These are phyloP conservation scores for Corythornis leucogaster DNA, from an alignment of 2,797 vertebrate genomes.

Conservation along the genomic window DNA sequence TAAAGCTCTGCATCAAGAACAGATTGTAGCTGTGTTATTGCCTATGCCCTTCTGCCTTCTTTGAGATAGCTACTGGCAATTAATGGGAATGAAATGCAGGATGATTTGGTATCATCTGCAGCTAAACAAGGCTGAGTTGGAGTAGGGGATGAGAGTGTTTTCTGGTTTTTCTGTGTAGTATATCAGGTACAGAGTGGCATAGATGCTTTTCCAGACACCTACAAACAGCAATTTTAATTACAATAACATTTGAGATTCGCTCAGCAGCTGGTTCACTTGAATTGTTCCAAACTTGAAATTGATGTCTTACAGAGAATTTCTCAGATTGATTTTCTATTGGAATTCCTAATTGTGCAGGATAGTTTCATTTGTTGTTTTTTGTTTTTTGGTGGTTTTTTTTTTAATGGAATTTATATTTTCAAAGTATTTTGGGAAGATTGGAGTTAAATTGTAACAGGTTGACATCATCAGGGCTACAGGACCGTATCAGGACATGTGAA, in stretches of 20 bases:
- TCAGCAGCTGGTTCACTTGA: background rate
- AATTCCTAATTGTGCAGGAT: background rate
- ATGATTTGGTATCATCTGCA: background rate
- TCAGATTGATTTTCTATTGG: background rate
- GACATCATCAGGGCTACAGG: background rate
- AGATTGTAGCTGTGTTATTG: background rate
- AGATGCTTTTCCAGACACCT: constrained; percentile 11
- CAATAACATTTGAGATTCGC: background rate
- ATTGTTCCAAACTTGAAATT: background rate
- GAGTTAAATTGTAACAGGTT: background rate
- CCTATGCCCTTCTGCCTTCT: background rate
- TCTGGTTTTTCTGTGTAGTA: background rate
- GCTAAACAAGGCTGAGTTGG: background rate
- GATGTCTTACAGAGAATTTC: background rate
- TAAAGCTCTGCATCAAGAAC: background rate
- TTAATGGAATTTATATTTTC: background rate
- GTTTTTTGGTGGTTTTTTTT: too few species aligned
- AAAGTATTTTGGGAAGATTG: background rate
- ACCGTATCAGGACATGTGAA: background rate
- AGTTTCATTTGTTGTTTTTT: background rate
- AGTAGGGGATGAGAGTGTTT: background rate
- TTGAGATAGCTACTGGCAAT: background rate
- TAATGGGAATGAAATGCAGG: background rate
- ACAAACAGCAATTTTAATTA: background rate
- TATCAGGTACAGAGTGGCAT: background rate